Conservation (phyloP, 2,113 vertebrate genomes). For the Poecilia latipinna region DNA sequence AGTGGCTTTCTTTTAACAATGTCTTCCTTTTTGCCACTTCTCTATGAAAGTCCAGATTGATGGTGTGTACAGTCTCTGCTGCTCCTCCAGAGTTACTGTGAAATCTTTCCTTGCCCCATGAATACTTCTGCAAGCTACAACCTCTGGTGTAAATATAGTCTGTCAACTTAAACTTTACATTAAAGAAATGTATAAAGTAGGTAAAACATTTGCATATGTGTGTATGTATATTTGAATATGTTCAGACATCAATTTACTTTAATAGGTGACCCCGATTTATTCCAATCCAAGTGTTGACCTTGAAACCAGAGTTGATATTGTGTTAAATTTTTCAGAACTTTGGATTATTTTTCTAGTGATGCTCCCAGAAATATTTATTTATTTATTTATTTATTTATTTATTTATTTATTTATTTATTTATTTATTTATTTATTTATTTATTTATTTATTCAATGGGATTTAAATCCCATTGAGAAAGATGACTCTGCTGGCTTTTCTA, state of each 20-base stretch:
- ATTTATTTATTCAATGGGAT: too few species aligned
- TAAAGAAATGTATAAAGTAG: not conserved
- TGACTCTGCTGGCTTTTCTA: too few species aligned
- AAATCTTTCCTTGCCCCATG: not conserved
- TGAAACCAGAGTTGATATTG: not conserved
- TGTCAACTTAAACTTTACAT: not conserved
- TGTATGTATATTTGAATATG: not conserved
- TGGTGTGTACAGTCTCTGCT: not conserved
- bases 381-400: too few species aligned
- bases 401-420: too few species aligned
- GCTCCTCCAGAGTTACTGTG: not conserved
- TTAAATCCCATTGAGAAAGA: too few species aligned
- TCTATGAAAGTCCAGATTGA: not conserved
- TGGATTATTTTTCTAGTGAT: not conserved
- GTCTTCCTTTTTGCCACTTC: too few species aligned
- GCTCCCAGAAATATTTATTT: too few species aligned
- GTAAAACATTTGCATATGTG: not conserved
- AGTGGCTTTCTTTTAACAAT: too few species aligned
- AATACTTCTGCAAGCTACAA: not conserved
- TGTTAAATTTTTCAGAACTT: not conserved
- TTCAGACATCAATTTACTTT: not conserved
- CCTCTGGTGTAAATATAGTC: not conserved
- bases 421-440: too few species aligned
- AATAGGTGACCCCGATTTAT: not conserved
- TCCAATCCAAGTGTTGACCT: not conserved